These are phyloP conservation scores for Psittacara wagleri DNA, from an alignment of 2,113 vertebrate genomes.

Conservation along the genomic window DNA sequence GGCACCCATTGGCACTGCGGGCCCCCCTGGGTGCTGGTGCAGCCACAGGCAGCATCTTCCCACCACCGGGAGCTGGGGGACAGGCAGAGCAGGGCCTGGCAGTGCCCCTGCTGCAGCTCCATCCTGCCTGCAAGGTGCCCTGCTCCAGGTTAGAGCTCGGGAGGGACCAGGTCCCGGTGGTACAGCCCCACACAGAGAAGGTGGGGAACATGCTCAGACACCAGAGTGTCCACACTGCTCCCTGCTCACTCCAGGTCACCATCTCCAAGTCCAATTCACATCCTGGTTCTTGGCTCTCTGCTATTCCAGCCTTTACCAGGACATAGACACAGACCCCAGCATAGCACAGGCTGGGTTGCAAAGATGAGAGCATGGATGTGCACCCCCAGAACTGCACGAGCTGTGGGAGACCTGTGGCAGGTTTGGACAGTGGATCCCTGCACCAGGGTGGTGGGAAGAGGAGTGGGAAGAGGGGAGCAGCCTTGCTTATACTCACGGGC, in stretches of 20 bases:
- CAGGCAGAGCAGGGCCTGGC: background rate
- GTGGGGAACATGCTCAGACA: background rate
- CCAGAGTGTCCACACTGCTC: background rate
- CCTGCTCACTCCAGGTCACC: background rate
- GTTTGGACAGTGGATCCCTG: background rate
- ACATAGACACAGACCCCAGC: background rate
- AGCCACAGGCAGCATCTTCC: background rate
- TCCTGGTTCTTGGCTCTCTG: background rate
- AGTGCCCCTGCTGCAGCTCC: background rate
- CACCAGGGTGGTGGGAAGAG: background rate
- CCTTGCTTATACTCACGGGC: conserved; percentile 87
- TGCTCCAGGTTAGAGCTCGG: background rate
- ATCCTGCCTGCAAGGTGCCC: background rate
- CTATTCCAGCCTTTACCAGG: background rate
- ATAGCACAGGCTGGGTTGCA: background rate
- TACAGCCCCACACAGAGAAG: background rate
- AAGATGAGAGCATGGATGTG: background rate
- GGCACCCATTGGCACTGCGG: background rate
- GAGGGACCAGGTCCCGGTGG: background rate
- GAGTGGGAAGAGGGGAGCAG: background rate
- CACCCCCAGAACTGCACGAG: background rate
- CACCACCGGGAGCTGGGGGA: background rate
- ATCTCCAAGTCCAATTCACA: background rate
- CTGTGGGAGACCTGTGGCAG: background rate
- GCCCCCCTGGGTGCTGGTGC: background rate